These are phyloP conservation scores for Pristiophorus japonicus DNA, from an alignment of 2,113 vertebrate genomes.

Conservation along the genomic window DNA sequence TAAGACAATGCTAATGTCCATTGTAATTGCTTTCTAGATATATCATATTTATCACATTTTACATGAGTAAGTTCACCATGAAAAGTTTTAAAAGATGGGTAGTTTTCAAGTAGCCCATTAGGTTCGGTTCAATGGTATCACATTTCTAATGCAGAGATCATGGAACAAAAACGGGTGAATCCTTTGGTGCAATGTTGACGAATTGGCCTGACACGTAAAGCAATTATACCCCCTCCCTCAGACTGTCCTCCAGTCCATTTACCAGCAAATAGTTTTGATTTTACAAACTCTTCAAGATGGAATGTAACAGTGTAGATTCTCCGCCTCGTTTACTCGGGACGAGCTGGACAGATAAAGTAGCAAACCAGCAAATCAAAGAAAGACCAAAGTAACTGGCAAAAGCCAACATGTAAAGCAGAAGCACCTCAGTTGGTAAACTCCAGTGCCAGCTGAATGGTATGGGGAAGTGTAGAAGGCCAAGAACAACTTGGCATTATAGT, in stretches of 20 bases:
- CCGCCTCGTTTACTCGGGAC: too few relatives aligned
- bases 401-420: not conserved
- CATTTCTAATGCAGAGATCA: not conserved
- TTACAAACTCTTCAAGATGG: not conserved
- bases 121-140: not conserved
- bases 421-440: not conserved
- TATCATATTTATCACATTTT: too few relatives aligned
- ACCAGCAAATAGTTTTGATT: not conserved
- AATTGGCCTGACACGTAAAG: not conserved
- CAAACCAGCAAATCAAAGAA: not conserved
- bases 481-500: not conserved
- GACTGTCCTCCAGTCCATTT: not conserved
- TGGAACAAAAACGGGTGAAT: not conserved
- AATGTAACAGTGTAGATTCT: not conserved
- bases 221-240: not conserved
- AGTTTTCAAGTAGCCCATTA: not conserved
- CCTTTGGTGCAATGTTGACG: not conserved
- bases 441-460: not conserved
- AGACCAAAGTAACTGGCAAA: not conserved
- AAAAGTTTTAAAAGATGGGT: not conserved
- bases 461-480: not conserved
- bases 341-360: not conserved
- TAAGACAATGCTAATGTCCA: too few relatives aligned
- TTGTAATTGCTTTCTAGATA: too few relatives aligned
- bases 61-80: not conserved